Base-by-base conservation (phyloP, 2,888 invertebrate species). In the Drosophila nr. perissopoda region DNA sequence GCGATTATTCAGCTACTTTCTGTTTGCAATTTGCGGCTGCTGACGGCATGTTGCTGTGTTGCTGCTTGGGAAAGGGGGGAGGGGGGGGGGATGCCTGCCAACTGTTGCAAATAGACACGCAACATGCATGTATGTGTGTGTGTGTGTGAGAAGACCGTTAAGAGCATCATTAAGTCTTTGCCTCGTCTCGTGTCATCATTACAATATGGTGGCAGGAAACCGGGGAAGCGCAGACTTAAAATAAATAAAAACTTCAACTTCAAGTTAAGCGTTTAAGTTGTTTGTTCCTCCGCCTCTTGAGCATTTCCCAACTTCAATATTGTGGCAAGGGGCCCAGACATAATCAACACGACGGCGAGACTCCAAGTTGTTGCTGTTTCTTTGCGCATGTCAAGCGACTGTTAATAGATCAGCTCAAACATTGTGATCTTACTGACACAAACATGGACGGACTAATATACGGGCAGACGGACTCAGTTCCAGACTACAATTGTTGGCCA, bases 161-260 rank as follows among this genome's bases (percentile, higher is more conserved):
- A 79, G 70, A 72, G 78, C 88, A 79, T 85, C 88, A 88, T 85
- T 85, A 85, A 88, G 83, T 74, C 71, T 69, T 70, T 65, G 57
- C 48, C n/a, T 42, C 68, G 56, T 68, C 69, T 52, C 66, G 64
- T 67, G 71, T 62, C 68, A 68, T 77, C 75, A 68, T 62, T 69
- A 74, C 60, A 73, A 79, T 72, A 59, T 64, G 58, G 61, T 53
- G 57, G 63, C 68, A 70, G 79, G 70, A 78, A 73, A 62, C 61
- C 61, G 74, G 72, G 64, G 38, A 29, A 56, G 67, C 64, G 78
- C 80, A 80, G 82, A 85, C 81, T 81, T 79, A 81, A 85, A 88
- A 85, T 88, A 85, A 85, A 85, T 86, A 88, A 88, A 89, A 86
- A 89, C 87, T 76, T 87, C 81, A 86, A 76, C 82, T 77, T 86